Evolutionary conservation across 2,113 vertebrate genomes (phyloP).

Genomic region (Callocephalon fimbriatum): DNA sequence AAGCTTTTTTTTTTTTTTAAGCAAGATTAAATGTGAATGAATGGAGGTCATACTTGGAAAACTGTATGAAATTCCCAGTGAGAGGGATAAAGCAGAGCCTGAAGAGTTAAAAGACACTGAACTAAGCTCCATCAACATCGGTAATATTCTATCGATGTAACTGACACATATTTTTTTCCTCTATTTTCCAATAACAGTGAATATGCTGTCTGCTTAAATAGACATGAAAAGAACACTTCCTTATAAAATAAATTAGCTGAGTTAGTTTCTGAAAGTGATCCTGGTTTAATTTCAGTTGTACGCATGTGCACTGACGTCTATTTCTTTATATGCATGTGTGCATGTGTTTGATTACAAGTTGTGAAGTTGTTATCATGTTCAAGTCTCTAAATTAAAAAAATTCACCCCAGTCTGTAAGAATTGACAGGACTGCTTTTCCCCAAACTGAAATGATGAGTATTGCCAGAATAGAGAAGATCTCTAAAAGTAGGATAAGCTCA

Average conservation of each 20-base stretch:
- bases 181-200: not conserved
- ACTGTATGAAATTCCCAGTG: not conserved
- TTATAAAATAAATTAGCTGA: not conserved
- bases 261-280: not conserved
- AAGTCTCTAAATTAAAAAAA: slow-evolving; percentile 40
- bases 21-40: not conserved
- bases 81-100: not conserved
- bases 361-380: slow-evolving; percentile 61
- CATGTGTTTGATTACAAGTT: slow-evolving; percentile 57
- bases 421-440: not conserved
- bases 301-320: not conserved
- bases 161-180: not conserved
- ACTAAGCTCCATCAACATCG: not conserved
- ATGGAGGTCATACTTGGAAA: not conserved
- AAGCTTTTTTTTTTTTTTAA: not conserved
- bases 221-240: not conserved
- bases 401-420: not conserved
- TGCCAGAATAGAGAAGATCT: not conserved
- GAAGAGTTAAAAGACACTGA: not conserved
- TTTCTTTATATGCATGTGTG: not conserved
- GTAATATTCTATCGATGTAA: accelerated
- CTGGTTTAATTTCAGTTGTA: slow-evolving; percentile 3
- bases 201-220: not conserved
- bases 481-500: not conserved
- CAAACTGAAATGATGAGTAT: not conserved